phyloP scores from a whole-genome alignment of 1,140 invertebrate genomes.

The Lepidurus arcticus region DNA sequence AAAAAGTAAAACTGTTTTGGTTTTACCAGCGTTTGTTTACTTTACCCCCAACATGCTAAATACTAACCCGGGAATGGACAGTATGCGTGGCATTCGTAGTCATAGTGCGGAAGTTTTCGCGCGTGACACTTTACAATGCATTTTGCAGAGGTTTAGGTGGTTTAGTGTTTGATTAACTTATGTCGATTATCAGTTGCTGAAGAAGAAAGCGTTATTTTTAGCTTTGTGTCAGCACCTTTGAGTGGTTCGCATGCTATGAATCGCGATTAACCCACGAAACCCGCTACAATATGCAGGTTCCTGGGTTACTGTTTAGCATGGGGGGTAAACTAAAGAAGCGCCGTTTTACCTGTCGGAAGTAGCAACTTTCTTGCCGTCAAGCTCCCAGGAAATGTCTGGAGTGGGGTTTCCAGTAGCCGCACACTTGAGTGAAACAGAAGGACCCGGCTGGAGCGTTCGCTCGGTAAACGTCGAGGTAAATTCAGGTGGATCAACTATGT shows the following conservation, averaged over 20 bases:
- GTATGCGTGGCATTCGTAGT: not conserved
- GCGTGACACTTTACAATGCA: no score
- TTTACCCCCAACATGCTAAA: no score
- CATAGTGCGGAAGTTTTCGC: not conserved
- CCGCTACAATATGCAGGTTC: no score
- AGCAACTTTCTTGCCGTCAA: constrained; percentile 77
- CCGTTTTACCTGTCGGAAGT: constrained; percentile 62
- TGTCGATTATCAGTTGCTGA: no score
- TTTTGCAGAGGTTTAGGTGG: no score
- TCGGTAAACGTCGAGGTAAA: constrained; percentile 78
- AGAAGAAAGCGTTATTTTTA: no score
- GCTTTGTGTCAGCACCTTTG: no score
- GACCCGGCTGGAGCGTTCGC: constrained; percentile 79
- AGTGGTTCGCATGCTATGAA: not conserved
- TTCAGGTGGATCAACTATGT: constrained; percentile 73
- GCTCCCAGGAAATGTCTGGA: constrained; percentile 88
- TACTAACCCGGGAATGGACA: not conserved
- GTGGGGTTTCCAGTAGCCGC: constrained; percentile 82
- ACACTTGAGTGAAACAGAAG: constrained; percentile 74
- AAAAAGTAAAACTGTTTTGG: not conserved
- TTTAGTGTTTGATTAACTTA: no score
- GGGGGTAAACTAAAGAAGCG: not conserved
- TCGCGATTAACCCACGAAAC: no score
- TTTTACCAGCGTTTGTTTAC: no score
- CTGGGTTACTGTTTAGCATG: no score